Percentiles rank a stretch among this genome's conserved stretches.
Evolutionary conservation across 2,113 vertebrate species (phyloP).

Genomic region (Solenodon paradoxus): DNA sequence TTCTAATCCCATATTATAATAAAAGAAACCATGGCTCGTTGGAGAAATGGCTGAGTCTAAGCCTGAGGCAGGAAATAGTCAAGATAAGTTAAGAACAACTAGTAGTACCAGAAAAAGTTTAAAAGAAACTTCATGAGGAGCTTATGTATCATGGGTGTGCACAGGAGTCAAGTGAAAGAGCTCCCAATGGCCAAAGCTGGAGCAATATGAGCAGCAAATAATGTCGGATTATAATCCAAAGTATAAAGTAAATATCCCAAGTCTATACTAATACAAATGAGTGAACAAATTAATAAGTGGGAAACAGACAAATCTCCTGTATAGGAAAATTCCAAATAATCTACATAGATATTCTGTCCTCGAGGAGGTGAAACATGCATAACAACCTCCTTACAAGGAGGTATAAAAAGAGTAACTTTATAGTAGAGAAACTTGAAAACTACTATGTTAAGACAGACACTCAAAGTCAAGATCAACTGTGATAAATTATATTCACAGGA

Average conservation of each 20-base stretch:
- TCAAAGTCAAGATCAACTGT: background rate
- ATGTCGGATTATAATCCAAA: background rate
- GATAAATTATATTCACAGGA: background rate
- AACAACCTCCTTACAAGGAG: background rate
- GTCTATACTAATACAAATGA: background rate
- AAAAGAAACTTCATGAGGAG: background rate
- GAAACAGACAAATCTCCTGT: background rate
- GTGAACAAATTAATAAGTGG: background rate
- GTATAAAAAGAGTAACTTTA: background rate
- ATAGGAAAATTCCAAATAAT: background rate
- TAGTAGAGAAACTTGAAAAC: background rate
- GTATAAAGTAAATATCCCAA: constrained; percentile 2
- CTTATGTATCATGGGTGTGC: background rate
- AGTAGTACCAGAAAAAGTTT: background rate
- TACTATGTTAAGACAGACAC: background rate
- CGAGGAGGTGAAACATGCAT: background rate
- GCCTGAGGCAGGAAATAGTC: background rate
- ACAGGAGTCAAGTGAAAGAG: background rate
- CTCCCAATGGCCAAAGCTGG: background rate
- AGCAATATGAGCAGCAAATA: background rate
- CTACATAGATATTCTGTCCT: background rate
- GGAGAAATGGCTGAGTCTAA: background rate
- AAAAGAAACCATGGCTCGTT: background rate
- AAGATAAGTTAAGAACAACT: background rate
- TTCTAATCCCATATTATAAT: constrained; percentile 2